Evolutionary conservation across 2,888 invertebrate species (phyloP).

Genomic region (Allophyes oxyacanthae): DNA sequence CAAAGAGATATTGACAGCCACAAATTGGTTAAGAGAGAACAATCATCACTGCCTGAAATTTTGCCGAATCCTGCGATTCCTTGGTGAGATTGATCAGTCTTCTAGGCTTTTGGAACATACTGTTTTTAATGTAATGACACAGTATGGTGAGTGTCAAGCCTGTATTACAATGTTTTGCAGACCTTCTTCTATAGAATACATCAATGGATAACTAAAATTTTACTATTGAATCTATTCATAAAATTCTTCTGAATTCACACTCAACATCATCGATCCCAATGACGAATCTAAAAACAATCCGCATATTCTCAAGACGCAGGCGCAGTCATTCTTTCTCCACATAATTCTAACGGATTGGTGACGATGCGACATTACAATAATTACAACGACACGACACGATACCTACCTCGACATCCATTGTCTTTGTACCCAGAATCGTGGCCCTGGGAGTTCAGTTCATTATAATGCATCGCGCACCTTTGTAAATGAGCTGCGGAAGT

Average conservation of each 20-base stretch:
- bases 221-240: no score
- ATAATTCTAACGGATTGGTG: slow-evolving; percentile 46
- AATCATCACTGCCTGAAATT: no score
- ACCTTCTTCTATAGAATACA: no score
- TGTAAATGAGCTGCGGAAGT: slow-evolving; percentile 41
- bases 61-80: no score
- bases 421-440: slow-evolving; percentile 45
- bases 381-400: slow-evolving; percentile 27
- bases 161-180: no score
- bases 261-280: not conserved
- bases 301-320: slow-evolving; percentile 18
- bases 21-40: no score
- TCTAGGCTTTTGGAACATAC: no score
- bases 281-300: slow-evolving; percentile 8
- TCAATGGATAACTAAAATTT: no score
- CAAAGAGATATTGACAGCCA: no score
- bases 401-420: slow-evolving; percentile 44
- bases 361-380: slow-evolving; percentile 44
- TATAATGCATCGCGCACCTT: slow-evolving; percentile 33
- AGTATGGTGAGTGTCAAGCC: no score
- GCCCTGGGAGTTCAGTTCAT: slow-evolving; percentile 49
- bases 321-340: slow-evolving; percentile 19
- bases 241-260: not conserved
- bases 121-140: no score
- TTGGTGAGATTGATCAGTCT: no score